Evolutionary conservation across 2,113 vertebrate genomes (phyloP), one percentile per base, ranked within the genome.

Genomic region (Pomatostomus ruficeps): DNA sequence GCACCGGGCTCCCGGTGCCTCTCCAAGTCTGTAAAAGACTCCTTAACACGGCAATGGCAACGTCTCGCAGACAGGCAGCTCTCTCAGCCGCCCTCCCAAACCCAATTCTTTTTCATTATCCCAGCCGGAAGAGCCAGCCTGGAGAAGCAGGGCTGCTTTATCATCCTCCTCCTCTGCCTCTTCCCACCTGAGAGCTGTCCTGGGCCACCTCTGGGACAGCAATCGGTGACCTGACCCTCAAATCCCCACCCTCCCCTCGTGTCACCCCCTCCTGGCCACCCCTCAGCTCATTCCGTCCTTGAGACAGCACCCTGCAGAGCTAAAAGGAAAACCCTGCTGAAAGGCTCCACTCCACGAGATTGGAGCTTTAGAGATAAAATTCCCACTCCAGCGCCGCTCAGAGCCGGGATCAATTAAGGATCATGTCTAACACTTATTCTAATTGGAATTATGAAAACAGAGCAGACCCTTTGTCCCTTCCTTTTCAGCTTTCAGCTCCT

Each of bases 31-130:
- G 52, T 78, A 67, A 88, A 84, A 86, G 68, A 45, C 31, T 17
- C 45, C 77, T 82, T 72, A 91, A 46, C 65, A 40, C 73, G 33
- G 66, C 46, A 23, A 48, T 68, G 89, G 70, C 79, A 94, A 80
- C 87, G 49, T 83, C 89, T 89, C 9, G 1, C 21, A 92, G 84
- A 78, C 84, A 63, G 73, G 2, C 19, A 94, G 77, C 91, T 67
- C 33, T 67, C 87, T 70, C 87, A 92, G 87, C 91, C 81, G 87
- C 92, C 84, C 91, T 94, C 66, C 9, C 9, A 4, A 55, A 91
- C 36, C 66, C 87, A 38, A 82, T 89, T 81, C 61, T 67, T 89
- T 74, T 74, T 77, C 93, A 96, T 96, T 93, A 93, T 63, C 92
- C 91, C 89, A 82, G 77, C 81, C 29, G 85, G 77, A 31, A 55